Percentiles rank a stretch among this genome's conserved stretches.
These are phyloP conservation scores for Nomada ruficornis DNA, from an alignment of 2,888 invertebrate genomes.

Conservation along the genomic window DNA sequence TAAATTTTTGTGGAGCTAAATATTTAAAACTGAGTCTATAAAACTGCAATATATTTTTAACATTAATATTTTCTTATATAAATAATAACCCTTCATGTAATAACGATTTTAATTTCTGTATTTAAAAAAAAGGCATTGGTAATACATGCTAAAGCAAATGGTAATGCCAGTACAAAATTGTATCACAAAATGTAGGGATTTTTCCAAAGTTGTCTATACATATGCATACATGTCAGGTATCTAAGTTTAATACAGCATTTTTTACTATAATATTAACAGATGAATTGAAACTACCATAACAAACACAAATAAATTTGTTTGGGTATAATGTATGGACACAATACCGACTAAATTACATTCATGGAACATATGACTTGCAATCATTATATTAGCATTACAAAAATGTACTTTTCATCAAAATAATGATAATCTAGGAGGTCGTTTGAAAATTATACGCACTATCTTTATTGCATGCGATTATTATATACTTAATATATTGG, in stretches of 20 bases:
- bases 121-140: too few species aligned
- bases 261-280: too few species aligned
- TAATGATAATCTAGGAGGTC: background rate
- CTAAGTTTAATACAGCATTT: too few species aligned
- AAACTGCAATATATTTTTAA: background rate
- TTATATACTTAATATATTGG: background rate
- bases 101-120: too few species aligned
- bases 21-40: background rate
- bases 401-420: background rate
- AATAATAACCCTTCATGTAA: background rate
- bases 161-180: too few species aligned
- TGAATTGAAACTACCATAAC: constrained; percentile 20
- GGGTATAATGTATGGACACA: background rate
- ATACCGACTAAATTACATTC: background rate
- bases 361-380: background rate
- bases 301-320: constrained; percentile 4
- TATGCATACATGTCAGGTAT: too few species aligned
- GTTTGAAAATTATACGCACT: constrained; percentile 7
- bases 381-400: background rate
- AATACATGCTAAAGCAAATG: too few species aligned
- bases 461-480: constrained; percentile 36
- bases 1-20: too few species aligned
- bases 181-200: too few species aligned
- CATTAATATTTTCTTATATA: background rate
- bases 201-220: too few species aligned